A percentile compares a stretch with the other conserved stretches of the same genome.
Conservation (phyloP, 2,797 vertebrate genomes). For the Catostomus latipinnis region DNA sequence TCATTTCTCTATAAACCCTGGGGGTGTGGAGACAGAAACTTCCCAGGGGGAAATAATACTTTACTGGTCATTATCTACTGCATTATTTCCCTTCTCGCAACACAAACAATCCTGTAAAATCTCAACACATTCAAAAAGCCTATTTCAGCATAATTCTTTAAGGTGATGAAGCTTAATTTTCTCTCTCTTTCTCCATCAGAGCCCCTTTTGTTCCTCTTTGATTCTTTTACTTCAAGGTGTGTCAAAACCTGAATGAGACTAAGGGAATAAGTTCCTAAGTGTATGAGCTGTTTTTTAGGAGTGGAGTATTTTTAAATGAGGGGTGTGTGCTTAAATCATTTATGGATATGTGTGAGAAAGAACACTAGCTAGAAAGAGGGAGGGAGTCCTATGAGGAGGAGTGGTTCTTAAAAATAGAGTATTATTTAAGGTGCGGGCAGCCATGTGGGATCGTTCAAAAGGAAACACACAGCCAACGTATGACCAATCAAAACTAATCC, state of each 20-base stretch:
- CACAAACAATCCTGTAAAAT: background rate
- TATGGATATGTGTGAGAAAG: background rate
- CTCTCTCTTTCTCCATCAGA: background rate
- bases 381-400: conserved; percentile 16
- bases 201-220: background rate
- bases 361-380: background rate
- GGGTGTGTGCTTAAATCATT: conserved; percentile 7
- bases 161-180: background rate
- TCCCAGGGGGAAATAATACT: conserved; percentile 5
- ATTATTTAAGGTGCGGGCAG: conserved; percentile 36
- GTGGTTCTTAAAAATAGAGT: conserved; percentile 46
- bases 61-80: conserved; percentile 20
- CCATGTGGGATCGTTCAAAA: background rate
- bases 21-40: conserved; percentile 10
- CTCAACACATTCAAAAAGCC: background rate
- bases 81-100: background rate
- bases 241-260: conserved; percentile 4
- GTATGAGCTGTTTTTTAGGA: conserved; percentile 2
- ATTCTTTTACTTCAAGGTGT: background rate
- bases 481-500: too few relatives aligned
- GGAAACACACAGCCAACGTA: background rate
- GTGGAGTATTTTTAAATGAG: conserved; percentile 21
- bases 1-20: conserved; percentile 60
- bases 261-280: background rate
- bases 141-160: background rate